Percentiles rank a stretch among this genome's conserved stretches.
Evolutionary conservation across 2,113 vertebrate species (phyloP).

Genomic region (Neotoma lepida): DNA sequence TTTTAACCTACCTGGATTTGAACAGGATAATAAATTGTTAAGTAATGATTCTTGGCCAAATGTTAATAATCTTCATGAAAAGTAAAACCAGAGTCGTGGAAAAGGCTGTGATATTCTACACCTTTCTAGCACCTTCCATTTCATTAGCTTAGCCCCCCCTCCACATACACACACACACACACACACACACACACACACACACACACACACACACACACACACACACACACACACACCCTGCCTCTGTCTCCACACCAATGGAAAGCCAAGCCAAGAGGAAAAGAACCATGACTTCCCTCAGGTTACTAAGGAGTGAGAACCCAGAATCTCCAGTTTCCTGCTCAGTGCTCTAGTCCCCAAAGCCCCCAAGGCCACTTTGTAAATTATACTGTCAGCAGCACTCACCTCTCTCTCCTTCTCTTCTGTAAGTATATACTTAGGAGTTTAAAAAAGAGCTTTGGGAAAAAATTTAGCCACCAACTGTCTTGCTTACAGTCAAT

Average conservation of each 20-base stretch:
- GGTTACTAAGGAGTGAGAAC: slow-evolving; percentile 17
- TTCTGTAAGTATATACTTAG: slow-evolving; percentile 52
- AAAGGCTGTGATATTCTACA: slow-evolving; percentile 35
- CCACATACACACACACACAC: neutral
- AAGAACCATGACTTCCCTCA: neutral
- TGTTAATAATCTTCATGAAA: slow-evolving; percentile 77
- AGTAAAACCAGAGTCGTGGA: slow-evolving; percentile 26
- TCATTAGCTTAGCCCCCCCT: neutral
- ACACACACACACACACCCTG: neutral
- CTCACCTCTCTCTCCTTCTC: slow-evolving; percentile 53
- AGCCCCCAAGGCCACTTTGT: slow-evolving; percentile 26
- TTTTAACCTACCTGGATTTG: slow-evolving; percentile 79
- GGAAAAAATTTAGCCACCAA: slow-evolving; percentile 70
- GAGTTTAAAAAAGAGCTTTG: slow-evolving; percentile 61
- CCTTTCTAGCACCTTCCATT: neutral
- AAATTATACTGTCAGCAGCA: slow-evolving; percentile 57
- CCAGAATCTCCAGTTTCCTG: slow-evolving; percentile 45
- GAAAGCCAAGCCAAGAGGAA: neutral
- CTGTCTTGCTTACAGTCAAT: slow-evolving; percentile 66
- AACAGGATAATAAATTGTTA: slow-evolving; percentile 78
- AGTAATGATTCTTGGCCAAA: slow-evolving; percentile 77
- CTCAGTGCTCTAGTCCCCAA: neutral
- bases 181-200: neutral
- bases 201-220: neutral
- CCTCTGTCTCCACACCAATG: neutral